Percentiles rank a stretch among this genome's conserved stretches.
phyloP scores from a whole-genome alignment of 1,140 invertebrate genomes.

The Drosophila lini region DNA sequence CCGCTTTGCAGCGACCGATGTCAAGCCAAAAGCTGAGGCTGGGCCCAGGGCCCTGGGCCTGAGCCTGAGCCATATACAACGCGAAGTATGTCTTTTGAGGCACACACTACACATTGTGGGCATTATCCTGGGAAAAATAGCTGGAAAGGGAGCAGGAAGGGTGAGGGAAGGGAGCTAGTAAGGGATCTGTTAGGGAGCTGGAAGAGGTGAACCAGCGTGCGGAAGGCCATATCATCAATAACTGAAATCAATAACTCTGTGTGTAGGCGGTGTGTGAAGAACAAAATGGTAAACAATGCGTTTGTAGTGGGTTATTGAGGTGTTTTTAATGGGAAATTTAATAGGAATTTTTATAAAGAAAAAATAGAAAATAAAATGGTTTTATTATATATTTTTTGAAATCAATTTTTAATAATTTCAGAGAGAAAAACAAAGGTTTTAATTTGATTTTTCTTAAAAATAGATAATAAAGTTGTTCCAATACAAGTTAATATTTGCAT shows the following conservation, averaged over 20 bases:
- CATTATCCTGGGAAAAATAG: slow-evolving; percentile 34
- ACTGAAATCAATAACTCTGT: slow-evolving; percentile 42
- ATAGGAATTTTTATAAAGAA: background rate
- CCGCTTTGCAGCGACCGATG: slow-evolving; percentile 65
- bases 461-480: background rate
- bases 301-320: background rate
- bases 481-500: background rate
- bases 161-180: too few species aligned
- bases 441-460: background rate
- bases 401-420: background rate
- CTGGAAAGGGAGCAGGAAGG: background rate
- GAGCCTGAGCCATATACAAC: background rate
- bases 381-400: background rate
- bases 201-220: slow-evolving; percentile 14
- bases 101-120: slow-evolving; percentile 20
- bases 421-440: background rate
- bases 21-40: slow-evolving; percentile 23
- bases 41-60: background rate
- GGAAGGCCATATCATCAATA: slow-evolving; percentile 17
- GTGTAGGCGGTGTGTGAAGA: slow-evolving; percentile 2
- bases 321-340: background rate
- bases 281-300: slow-evolving; percentile 22
- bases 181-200: background rate
- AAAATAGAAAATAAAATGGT: background rate
- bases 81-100: slow-evolving; percentile 30